Evolutionary conservation across 2,797 vertebrate genomes (phyloP), one percentile per base, ranked within the genome.

Genomic region (Tragelaphus oryx): DNA sequence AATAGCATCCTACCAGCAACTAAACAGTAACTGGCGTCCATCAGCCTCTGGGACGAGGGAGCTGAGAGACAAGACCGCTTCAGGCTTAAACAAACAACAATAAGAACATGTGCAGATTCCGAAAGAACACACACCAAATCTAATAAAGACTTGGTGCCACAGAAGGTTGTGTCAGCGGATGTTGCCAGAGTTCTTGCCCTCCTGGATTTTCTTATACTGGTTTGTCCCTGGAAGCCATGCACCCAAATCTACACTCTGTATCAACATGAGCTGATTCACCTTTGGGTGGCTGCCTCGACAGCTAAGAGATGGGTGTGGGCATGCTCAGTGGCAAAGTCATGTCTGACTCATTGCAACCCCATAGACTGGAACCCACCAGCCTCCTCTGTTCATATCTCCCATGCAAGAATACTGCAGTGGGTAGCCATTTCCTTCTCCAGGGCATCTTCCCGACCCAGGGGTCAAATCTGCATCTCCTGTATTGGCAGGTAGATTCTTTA

Each of bases 61-160:
- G 81, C 81, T 41, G 26, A 75, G 94, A 97, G 95, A 85, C 68
- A 33, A 90, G 96, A 95, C 44, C 0, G 90, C 95, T 95, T 14
- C 48, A 52, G 96, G 97, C 96, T 97, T 93, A 92, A 81, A 87
- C 74, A 97, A 96, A 95, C 96, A 93, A 86, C 95, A 97, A 85
- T 92, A 83, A 96, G 96, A 96, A 87, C 94, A 96, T 97, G 93
- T 96, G 93, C 95, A 94, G 95, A 97, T 95, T 93, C 97, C 79
- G 84, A 57, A 93, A 90, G 95, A 96, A 93, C 85, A 97, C 87
- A 91, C 89, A 96, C 81, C 24, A 37, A 95, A 97, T 96, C 95
- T 89, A 97, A 94, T 96, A 96, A 97, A 97, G 92, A 65, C 85
- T 89, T 30, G 52, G 41, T 76, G 89, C 91, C 87, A 75, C 85